Conservation (phyloP, 2,888 invertebrate species). For the Acanthosepion lycidas region DNA sequence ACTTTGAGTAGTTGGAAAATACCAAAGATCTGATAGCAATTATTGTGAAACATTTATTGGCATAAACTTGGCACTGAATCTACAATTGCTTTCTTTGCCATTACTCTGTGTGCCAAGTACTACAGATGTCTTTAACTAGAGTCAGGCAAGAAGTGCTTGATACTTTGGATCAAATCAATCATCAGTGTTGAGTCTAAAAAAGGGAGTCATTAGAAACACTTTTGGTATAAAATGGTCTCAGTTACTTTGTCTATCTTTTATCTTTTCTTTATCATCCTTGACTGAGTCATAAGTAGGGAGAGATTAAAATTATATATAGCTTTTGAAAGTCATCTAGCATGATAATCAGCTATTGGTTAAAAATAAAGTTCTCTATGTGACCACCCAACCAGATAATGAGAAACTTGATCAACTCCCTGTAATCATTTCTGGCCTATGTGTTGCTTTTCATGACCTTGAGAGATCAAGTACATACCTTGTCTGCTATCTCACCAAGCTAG, state of each 20-base stretch:
- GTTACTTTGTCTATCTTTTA: background rate
- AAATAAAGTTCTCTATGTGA: conserved; percentile 16
- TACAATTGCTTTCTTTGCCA: background rate
- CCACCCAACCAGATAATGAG: conserved; percentile 11
- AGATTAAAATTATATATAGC: background rate
- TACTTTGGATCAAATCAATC: background rate
- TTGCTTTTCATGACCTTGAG: background rate
- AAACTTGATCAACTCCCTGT: conserved; percentile 33
- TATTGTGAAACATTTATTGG: background rate
- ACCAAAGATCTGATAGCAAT: background rate
- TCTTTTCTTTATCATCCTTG: background rate
- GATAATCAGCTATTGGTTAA: background rate
- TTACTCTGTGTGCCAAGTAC: background rate
- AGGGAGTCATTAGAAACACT: background rate
- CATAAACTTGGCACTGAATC: background rate
- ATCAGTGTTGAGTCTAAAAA: background rate
- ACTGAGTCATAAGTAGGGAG: background rate
- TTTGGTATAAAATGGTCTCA: background rate
- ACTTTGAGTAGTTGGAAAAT: no score
- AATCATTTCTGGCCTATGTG: background rate
- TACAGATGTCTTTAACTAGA: background rate
- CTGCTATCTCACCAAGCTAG: background rate
- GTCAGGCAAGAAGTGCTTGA: background rate
- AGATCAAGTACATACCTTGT: background rate
- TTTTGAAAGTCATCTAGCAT: background rate